These are phyloP conservation scores for Sinohyriopsis cumingii DNA, from an alignment of 2,888 invertebrate species.

Conservation along the genomic window DNA sequence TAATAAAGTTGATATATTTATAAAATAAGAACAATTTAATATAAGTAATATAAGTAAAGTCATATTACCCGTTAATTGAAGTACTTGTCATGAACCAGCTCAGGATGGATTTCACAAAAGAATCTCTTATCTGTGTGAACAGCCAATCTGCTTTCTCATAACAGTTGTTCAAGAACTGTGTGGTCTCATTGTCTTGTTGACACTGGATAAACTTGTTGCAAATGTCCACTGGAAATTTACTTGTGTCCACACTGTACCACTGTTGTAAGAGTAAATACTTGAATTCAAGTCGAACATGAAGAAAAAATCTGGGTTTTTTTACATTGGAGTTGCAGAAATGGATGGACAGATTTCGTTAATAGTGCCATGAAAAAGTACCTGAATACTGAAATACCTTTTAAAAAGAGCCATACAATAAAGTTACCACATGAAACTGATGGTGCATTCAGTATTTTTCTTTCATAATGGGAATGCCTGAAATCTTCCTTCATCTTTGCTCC, in stretches of 20 bases:
- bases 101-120: constrained; percentile 87
- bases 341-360: too few species aligned
- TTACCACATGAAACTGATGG: too few species aligned
- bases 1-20: too few species aligned
- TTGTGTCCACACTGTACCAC: constrained; percentile 65
- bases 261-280: constrained; percentile 31
- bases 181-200: constrained; percentile 81
- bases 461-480: too few species aligned
- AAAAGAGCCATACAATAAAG: too few species aligned
- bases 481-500: too few species aligned
- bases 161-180: constrained; percentile 82
- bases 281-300: background rate
- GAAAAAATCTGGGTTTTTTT: background rate
- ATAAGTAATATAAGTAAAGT: too few species aligned
- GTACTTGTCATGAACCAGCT: constrained; percentile 94
- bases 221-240: constrained; percentile 51
- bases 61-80: constrained; percentile 91
- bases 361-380: too few species aligned
- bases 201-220: constrained; percentile 58
- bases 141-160: constrained; percentile 88
- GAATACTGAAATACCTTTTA: too few species aligned
- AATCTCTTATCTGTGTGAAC: constrained; percentile 92
- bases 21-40: too few species aligned
- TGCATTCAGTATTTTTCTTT: too few species aligned
- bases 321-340: background rate